Base-by-base conservation (phyloP, 2,888 invertebrate species). In the Liposcelis brunnea region DNA sequence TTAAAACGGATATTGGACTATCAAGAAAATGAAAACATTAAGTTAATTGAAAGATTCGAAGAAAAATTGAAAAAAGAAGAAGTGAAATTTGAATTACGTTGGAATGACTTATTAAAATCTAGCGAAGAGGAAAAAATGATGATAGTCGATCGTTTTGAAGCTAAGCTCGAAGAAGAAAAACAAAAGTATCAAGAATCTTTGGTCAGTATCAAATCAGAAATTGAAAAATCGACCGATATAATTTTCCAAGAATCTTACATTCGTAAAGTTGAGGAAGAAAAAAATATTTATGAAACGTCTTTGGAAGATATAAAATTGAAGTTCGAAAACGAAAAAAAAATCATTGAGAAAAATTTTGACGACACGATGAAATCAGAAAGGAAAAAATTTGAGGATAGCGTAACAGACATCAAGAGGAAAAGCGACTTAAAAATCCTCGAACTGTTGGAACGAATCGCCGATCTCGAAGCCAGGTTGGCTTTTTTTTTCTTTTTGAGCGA, bases 241-340 rank as follows among this genome's bases (percentile, higher is more conserved):
- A 7, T 10, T 6, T 19, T 19, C 19, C 4, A 6, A n/a, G 40
- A 40, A 19, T 6, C 12, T 18, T 40, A 40, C 19, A 7, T 40
- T 7, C 12, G 16, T 5, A 14, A 54, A 68, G 62, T 47, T 49
- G 57, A 61, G 37, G 63, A 69, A 54, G 58, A 66, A 8, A 68
- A 69, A 68, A 18, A 19, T 14, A 35, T 45, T 45, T 45, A 45
- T 35, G 68, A 69, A 40, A 78, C 80, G 53, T 73, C 75, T n/a
- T 80, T 80, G 52, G 79, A 82, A 55, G 60, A 84, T 53, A 84
- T 83, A 56, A 76, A 79, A 54, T 71, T 71, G 47, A 82, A 85
- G 58, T 84, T 84, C 61, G 82, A 85, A 56, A 80, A 63, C 52
- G 62, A 66, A 35, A 52, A 55, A 49, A 49, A 49, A 36, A 15